Conservation (phyloP, 2,888 invertebrate species). For the Neocrepidodera transversa region DNA sequence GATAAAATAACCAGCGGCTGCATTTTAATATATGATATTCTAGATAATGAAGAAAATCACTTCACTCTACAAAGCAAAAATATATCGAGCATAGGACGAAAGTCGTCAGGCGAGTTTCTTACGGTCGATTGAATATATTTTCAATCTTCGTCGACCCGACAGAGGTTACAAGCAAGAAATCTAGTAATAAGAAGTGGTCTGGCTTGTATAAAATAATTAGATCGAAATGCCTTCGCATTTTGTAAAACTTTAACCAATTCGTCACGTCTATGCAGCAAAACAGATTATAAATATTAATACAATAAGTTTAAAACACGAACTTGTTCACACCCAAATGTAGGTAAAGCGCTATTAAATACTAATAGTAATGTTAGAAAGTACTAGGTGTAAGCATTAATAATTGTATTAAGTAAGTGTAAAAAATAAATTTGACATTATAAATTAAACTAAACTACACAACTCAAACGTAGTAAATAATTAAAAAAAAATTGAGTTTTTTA, state of each 20-base stretch:
- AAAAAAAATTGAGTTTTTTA: too few species aligned
- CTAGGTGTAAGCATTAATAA: too few species aligned
- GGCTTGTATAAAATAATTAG: slow-evolving; percentile 21
- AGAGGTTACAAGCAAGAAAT: slow-evolving; percentile 26
- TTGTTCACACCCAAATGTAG: slow-evolving; percentile 10
- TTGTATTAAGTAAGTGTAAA: too few species aligned
- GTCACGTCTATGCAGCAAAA: slow-evolving; percentile 18
- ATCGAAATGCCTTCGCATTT: slow-evolving; percentile 18
- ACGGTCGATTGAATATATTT: slow-evolving; percentile 50
- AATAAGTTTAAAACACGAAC: slow-evolving; percentile 6
- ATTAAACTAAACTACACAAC: too few species aligned
- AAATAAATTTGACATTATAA: too few species aligned
- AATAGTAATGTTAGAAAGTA: neutral
- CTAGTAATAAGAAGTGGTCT: slow-evolving; percentile 22
- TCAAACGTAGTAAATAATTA: too few species aligned
- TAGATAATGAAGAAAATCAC: slow-evolving; percentile 25
- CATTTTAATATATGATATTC: neutral
- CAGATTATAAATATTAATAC: slow-evolving; percentile 19
- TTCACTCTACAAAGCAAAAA: slow-evolving; percentile 29
- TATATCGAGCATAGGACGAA: slow-evolving; percentile 36
- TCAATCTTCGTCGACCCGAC: slow-evolving; percentile 43
- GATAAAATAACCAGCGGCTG: neutral
- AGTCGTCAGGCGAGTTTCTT: slow-evolving; percentile 50
- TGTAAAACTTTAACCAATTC: slow-evolving; percentile 22
- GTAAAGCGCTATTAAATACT: neutral